Conservation (phyloP, 2,797 vertebrate species). For the Sebastes kiyomatsui region DNA sequence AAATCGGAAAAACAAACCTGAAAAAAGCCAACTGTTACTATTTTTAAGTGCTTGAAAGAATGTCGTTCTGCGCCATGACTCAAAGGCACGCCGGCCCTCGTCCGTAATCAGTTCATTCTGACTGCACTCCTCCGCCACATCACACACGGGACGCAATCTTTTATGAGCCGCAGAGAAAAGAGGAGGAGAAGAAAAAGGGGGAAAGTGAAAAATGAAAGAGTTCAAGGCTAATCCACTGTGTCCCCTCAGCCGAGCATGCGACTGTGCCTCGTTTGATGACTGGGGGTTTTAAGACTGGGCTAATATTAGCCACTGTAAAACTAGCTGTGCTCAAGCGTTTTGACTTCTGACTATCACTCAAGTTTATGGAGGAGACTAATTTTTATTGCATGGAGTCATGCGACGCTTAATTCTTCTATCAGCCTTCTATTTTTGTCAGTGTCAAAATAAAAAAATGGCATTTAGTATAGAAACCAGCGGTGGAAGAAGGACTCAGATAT, state of each 20-base stretch:
- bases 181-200: constrained; percentile 47
- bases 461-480: no score
- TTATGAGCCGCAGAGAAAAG: constrained; percentile 72
- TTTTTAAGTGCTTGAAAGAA: constrained; percentile 85
- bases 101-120: constrained; percentile 87
- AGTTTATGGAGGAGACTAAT: constrained; percentile 40
- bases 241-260: constrained; percentile 51
- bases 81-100: constrained; percentile 77
- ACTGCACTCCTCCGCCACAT: constrained; percentile 82
- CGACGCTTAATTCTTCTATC: constrained; percentile 11
- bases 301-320: constrained; percentile 69
- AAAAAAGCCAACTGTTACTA: constrained; percentile 82
- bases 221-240: constrained; percentile 63
- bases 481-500: no score
- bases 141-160: constrained; percentile 77
- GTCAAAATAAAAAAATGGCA: neutral
- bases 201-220: constrained; percentile 74
- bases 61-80: constrained; percentile 81
- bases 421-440: constrained; percentile 16
- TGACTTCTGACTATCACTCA: constrained; percentile 45
- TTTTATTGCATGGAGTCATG: constrained; percentile 34
- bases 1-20: constrained; percentile 81
- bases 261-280: constrained; percentile 54
- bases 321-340: constrained; percentile 16
- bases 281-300: constrained; percentile 27